Evolutionary conservation across 2,888 invertebrate species (phyloP), one percentile per base, ranked within the genome.

Genomic region (Eulithis testata): DNA sequence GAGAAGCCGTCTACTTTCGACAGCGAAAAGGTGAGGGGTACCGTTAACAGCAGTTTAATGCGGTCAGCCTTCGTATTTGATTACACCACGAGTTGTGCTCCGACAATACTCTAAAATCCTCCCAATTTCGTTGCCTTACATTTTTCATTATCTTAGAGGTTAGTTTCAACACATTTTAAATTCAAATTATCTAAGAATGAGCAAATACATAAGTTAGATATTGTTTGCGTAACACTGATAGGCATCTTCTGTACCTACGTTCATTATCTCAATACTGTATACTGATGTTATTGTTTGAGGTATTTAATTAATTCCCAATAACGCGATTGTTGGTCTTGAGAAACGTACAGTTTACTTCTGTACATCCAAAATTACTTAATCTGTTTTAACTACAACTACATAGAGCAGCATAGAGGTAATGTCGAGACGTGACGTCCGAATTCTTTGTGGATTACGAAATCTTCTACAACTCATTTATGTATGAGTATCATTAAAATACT

Each of bases 1-100:
- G 88, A 87, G 76, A 83, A 83, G 80, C 78, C 87, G 78, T 79
- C 87, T 70, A 79, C 84, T 83, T 91, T 83, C 83, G 89, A 90
- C 78, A 79, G 65, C 73, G 88, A 89, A 74, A 86, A 90, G 91
- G 91, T 91, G 82, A 90, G 88, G 71, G 72, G 63, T 77, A 79
- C 85, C 79, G 83, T 85, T 85, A 78, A 36, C 31, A 49, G 61
- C 53, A 59, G 54, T 55, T 53, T 52, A 66, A 65, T 56, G 51
- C 66, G 67, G 67, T 45, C 66, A 62, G 53, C 56, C 60, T 66
- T 60, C 60, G 44, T 37, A 57, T 63, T 63, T 47, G 55, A 51
- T 47, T 45, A 55, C 27, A 59, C 62, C 55, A 59, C 58, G 27
- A 53, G 47, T 52, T 49, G 53, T 61, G 51, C 51, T 49, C 49